These are phyloP conservation scores for Galleria mellonella DNA, from an alignment of 1,140 invertebrate species.

Conservation along the genomic window DNA sequence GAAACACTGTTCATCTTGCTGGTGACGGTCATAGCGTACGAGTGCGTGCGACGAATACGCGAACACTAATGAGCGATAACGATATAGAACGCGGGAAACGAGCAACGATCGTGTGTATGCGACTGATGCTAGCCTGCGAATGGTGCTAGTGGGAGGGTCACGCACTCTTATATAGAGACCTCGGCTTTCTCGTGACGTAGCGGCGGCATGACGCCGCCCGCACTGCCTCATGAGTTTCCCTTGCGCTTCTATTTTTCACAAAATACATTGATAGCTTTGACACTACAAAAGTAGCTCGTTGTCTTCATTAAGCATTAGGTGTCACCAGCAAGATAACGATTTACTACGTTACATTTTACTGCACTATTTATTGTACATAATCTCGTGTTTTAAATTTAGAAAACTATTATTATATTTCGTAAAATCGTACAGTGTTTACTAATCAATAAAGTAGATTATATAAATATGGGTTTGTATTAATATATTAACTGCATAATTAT, in stretches of 20 bases:
- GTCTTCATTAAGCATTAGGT: conserved; percentile 2
- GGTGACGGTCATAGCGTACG: conserved; percentile 61
- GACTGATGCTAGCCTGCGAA: conserved; percentile 52
- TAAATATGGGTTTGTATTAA: no score
- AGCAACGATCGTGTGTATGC: conserved; percentile 40
- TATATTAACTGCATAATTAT: no score
- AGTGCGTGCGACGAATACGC: conserved; percentile 35
- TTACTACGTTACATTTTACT: neutral
- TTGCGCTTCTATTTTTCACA: conserved; percentile 38
- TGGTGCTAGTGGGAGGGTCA: conserved; percentile 54
- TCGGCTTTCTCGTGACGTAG: conserved; percentile 61
- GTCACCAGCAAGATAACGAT: neutral
- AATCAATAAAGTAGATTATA: no score
- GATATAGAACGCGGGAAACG: conserved; percentile 32
- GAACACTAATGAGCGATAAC: conserved; percentile 40
- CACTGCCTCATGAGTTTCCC: conserved; percentile 33
- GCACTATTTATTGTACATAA: no score
- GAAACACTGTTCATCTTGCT: conserved; percentile 72
- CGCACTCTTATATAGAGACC: conserved; percentile 60
- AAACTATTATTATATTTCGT: no score
- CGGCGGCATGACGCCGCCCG: conserved; percentile 19
- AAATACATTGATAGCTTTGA: conserved; percentile 31
- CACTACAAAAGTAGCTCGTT: conserved; percentile 8
- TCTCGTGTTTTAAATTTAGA: conserved; percentile 1
- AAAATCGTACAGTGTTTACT: no score